Percentiles rank a stretch among this genome's conserved stretches.
Conservation (phyloP, 1,140 invertebrate species). For the Drosophila willistoni region DNA sequence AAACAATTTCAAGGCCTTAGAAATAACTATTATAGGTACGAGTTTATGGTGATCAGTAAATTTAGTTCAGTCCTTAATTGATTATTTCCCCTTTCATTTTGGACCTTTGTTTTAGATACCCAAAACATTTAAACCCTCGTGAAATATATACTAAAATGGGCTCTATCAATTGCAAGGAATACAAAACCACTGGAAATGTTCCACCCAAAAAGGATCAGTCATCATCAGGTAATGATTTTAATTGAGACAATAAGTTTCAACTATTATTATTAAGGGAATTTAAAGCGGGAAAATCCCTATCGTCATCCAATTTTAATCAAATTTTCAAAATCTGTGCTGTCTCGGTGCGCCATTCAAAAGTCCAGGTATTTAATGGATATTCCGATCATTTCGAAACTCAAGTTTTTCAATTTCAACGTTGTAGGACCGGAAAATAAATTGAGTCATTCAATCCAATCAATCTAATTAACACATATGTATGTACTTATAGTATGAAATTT, state of each 20-base stretch:
- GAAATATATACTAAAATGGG: constrained; percentile 55
- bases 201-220: constrained; percentile 63
- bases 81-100: neutral
- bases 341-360: too few species aligned
- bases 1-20: neutral
- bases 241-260: too few species aligned
- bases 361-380: too few species aligned
- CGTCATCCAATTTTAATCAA: neutral
- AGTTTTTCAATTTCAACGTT: too few species aligned
- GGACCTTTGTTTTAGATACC: constrained; percentile 12
- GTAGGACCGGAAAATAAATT: too few species aligned
- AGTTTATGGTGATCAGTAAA: neutral
- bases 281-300: neutral
- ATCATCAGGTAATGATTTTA: constrained; percentile 52
- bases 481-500: too few species aligned
- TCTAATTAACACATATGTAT: too few species aligned
- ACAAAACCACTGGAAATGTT: constrained; percentile 66
- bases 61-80: neutral
- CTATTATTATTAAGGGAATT: neutral
- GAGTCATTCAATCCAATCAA: too few species aligned
- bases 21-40: neutral
- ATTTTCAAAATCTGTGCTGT: neutral
- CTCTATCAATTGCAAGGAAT: constrained; percentile 72
- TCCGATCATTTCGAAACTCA: too few species aligned
- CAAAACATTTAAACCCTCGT: neutral